These are phyloP conservation scores for Branchinecta lindahli DNA, from an alignment of 1,140 invertebrate genomes.

Conservation along the genomic window DNA sequence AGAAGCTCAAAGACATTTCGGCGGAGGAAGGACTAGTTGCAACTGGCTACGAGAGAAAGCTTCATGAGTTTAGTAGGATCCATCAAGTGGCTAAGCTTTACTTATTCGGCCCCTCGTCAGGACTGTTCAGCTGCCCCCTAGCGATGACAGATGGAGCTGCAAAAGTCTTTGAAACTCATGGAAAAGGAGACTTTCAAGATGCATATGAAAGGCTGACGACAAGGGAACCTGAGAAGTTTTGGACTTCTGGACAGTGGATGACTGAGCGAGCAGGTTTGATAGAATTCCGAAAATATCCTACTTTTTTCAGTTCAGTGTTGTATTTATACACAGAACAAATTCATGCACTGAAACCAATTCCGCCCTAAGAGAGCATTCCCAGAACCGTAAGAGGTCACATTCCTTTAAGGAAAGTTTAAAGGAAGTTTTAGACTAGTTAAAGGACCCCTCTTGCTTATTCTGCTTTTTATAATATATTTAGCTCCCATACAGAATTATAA, in stretches of 20 bases:
- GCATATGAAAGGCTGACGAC: conserved; percentile 33
- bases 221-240: conserved; percentile 37
- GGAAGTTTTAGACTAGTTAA: no score
- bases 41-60: conserved; percentile 39
- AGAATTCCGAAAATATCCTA: background rate
- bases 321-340: background rate
- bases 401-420: no score
- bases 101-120: conserved; percentile 38
- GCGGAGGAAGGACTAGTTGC: conserved; percentile 43
- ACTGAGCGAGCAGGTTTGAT: conserved; percentile 36
- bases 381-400: no score
- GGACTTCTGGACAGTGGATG: conserved; percentile 51
- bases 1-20: conserved; percentile 37
- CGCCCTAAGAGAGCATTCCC: background rate
- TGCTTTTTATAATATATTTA: no score
- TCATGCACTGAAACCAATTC: background rate
- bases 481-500: no score
- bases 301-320: background rate
- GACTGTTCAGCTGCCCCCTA: conserved; percentile 41
- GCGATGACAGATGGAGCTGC: conserved; percentile 49
- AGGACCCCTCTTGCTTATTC: no score
- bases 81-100: conserved; percentile 42
- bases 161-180: conserved; percentile 34
- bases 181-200: conserved; percentile 23
- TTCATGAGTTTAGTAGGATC: conserved; percentile 36